Base-by-base conservation (phyloP, 2,888 invertebrate species). In the Thecophora atra region DNA sequence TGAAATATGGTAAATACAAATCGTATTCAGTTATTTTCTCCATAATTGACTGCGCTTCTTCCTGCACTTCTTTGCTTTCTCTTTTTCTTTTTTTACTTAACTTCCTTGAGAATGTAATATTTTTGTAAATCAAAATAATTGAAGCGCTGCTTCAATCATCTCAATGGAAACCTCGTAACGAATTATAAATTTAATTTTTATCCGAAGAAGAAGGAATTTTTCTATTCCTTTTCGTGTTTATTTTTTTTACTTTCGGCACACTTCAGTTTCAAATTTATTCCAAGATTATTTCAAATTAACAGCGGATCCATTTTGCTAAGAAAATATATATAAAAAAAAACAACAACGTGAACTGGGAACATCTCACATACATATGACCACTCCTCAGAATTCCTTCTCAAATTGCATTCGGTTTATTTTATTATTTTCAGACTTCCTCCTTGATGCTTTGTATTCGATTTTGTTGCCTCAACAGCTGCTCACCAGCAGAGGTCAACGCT, bases 401-500 rank as follows among this genome's bases (percentile, higher is more conserved):
- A 65, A 51, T 28, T 65, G 65, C 65, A 65, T 52, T 51, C 11
- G 17, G 52, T 28, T 65, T 52, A 21, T 26, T 28, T 7, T 17
- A 51, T n/a, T 28, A 17, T 52, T 28, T 42, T 30, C 17, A 4
- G 24, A 17, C n/a, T 54, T 51, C 51, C 19, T 26, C 58, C 17
- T 26, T 24, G 15, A 24, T 68, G 42, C 58, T 69, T 73, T 66
- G 72, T 69, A 60, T 73, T 58, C 44, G 47, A 51, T 51, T 62
- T 70, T 52, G 66, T 54, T 62, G 69, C 63, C 47, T 47, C 64
- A 64, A 47, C 64, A 47, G 64, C 64, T 58, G 44, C 62, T 63
- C 62, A 63, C 51, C 52, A 63, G 52, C 58, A 68, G 68, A 58
- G 68, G 68, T 68, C 70, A 70, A 37, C n/a, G 62, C 63, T 63